phyloP scores from a whole-genome alignment of 2,113 vertebrate species.

The Istiophorus platypterus region DNA sequence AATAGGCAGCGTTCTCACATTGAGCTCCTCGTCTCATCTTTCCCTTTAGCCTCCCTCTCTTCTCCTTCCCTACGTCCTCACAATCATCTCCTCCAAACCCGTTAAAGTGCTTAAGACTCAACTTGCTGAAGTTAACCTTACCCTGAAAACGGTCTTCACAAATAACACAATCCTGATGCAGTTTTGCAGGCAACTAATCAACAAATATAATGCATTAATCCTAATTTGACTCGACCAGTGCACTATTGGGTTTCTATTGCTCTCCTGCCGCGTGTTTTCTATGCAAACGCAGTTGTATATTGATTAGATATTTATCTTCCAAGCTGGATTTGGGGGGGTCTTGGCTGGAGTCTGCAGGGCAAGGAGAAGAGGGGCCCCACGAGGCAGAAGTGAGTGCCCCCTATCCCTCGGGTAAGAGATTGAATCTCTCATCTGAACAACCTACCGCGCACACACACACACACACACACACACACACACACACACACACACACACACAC shows the following conservation, averaged over 20 bases:
- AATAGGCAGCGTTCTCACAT: constrained; percentile 24
- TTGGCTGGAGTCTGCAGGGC: constrained; percentile 32
- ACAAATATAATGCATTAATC: neutral
- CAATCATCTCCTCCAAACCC: neutral
- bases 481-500: constrained; percentile 18
- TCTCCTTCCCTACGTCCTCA: neutral
- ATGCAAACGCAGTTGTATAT: constrained; percentile 74
- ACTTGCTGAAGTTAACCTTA: neutral
- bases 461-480: constrained; percentile 23
- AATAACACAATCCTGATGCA: neutral
- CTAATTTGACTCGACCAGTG: neutral
- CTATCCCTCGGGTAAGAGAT: constrained; percentile 59
- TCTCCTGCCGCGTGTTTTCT: constrained; percentile 23
- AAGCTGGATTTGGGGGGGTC: constrained; percentile 72
- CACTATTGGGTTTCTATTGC: neutral
- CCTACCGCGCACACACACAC: constrained; percentile 7
- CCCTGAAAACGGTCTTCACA: neutral
- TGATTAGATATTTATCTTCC: constrained; percentile 79
- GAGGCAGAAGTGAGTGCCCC: constrained; percentile 15
- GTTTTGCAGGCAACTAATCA: neutral
- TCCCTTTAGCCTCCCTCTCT: neutral
- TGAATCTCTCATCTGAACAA: constrained; percentile 49
- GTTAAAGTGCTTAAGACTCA: neutral
- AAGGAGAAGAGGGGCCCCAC: constrained; percentile 27
- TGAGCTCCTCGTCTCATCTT: neutral